phyloP scores from a whole-genome alignment of 2,888 invertebrate species.

The Tiliacea citrago region DNA sequence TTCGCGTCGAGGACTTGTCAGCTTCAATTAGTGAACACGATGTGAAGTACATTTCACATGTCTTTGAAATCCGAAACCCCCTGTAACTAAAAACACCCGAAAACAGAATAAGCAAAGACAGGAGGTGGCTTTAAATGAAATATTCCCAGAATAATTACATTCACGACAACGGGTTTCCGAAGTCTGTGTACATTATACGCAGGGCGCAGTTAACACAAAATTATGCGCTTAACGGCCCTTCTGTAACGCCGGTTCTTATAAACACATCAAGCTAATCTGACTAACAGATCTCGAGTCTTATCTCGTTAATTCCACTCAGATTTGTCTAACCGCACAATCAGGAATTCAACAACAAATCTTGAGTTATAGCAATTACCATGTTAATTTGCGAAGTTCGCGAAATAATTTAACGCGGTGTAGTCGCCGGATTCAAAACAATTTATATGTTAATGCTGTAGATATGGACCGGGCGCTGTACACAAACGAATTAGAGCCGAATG shows the following conservation, averaged over 20 bases:
- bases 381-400: conserved; percentile 90
- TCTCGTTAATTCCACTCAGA: conserved; percentile 82
- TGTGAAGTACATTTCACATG: not conserved
- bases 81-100: conserved; percentile 10
- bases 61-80: conserved; percentile 14
- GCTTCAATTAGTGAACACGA: conserved; percentile 15
- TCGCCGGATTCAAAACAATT: conserved; percentile 89
- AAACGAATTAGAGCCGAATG: conserved; percentile 67
- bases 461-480: conserved; percentile 77
- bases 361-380: conserved; percentile 90
- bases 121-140: conserved; percentile 52
- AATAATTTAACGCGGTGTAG: conserved; percentile 89
- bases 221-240: conserved; percentile 63
- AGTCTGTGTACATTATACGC: conserved; percentile 64
- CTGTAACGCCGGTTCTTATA: conserved; percentile 64
- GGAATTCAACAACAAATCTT: conserved; percentile 89
- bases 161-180: conserved; percentile 58
- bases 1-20: not conserved
- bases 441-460: conserved; percentile 89
- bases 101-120: conserved; percentile 29
- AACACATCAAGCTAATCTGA: conserved; percentile 77
- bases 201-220: conserved; percentile 64
- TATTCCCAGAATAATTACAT: conserved; percentile 62
- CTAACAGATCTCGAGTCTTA: conserved; percentile 76
- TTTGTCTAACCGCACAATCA: conserved; percentile 87